Percentiles rank a stretch among this genome's conserved stretches.
Evolutionary conservation across 1,140 invertebrate species (phyloP).

Genomic region (Trichonephila inaurata): DNA sequence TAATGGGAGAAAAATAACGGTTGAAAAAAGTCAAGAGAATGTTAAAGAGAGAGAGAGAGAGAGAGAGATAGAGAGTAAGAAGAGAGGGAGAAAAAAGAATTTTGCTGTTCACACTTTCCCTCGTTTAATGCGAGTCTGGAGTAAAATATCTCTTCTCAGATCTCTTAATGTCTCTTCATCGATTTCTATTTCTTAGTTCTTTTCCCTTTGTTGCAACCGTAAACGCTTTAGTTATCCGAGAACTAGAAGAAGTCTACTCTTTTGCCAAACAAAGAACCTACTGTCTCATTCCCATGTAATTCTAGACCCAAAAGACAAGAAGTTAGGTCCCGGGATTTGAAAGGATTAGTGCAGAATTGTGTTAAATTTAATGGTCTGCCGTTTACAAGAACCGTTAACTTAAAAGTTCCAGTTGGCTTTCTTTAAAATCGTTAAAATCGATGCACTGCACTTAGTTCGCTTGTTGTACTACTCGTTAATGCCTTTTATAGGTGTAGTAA

Average conservation of each 20-base stretch:
- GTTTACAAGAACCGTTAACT: constrained; percentile 12
- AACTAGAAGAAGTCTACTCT: not conserved
- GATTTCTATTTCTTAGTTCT: not conserved
- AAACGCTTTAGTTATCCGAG: not conserved
- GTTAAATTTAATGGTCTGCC: not conserved
- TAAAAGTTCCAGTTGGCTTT: not conserved
- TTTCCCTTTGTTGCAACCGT: too few relatives aligned
- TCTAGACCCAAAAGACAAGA: too few relatives aligned
- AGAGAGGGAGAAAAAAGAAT: not conserved
- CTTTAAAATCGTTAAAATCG: not conserved
- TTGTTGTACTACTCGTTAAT: not conserved
- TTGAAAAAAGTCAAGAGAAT: not conserved
- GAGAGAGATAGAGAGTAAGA: not conserved
- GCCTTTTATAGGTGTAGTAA: not conserved
- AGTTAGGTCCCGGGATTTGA: not conserved
- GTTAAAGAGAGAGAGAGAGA: not conserved
- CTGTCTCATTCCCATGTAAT: not conserved
- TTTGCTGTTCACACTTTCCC: not conserved
- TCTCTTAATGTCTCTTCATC: not conserved
- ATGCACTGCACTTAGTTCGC: not conserved
- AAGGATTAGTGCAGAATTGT: not conserved
- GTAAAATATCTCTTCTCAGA: not conserved
- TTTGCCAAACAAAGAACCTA: not conserved
- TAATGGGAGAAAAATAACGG: not conserved
- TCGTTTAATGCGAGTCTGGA: not conserved